These are phyloP conservation scores for Eurystomus glaucurus DNA, from an alignment of 2,797 vertebrate species.

Conservation along the genomic window DNA sequence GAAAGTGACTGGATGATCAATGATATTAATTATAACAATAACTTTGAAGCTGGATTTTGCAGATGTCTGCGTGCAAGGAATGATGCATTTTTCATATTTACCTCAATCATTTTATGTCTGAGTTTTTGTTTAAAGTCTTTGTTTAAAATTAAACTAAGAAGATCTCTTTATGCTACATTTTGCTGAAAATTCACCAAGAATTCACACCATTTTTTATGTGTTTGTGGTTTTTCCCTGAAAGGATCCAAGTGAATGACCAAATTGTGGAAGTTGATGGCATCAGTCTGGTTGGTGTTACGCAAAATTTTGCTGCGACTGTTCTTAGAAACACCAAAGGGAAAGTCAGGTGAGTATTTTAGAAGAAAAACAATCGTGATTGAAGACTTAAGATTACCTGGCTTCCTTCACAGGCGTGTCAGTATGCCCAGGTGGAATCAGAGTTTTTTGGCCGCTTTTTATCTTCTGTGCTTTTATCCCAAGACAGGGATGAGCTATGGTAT, in stretches of 20 bases:
- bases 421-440: background rate
- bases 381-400: background rate
- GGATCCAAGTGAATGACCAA: constrained; percentile 98
- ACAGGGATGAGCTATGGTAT: background rate
- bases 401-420: background rate
- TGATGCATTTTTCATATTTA: background rate
- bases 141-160: background rate
- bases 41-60: background rate
- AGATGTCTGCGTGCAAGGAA: background rate
- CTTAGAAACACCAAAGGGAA: constrained; percentile 97
- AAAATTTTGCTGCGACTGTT: constrained; percentile 97
- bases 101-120: background rate
- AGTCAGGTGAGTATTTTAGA: constrained; percentile 89
- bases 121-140: background rate
- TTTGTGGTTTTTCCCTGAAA: constrained; percentile 71
- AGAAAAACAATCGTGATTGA: background rate
- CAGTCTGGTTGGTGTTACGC: constrained; percentile 97
- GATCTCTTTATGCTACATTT: background rate
- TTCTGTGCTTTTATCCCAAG: background rate
- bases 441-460: background rate
- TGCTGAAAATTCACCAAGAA: background rate
- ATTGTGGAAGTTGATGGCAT: constrained; percentile 98
- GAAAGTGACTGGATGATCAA: background rate
- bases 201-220: background rate
- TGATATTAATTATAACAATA: background rate